Base-by-base conservation (phyloP, 2,888 invertebrate genomes). In the Volucella bombylans region DNA sequence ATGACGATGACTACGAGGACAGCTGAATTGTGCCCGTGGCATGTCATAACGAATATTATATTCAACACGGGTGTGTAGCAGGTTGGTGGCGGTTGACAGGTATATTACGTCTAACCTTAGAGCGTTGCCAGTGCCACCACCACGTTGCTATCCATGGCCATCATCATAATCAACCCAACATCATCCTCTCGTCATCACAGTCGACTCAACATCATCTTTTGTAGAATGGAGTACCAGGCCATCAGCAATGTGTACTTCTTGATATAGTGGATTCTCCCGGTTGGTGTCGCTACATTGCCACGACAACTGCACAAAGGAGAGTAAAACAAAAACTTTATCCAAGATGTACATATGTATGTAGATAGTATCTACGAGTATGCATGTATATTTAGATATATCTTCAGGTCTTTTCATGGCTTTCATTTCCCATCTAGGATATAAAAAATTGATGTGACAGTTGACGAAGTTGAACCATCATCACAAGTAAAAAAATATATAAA, bases 41-140 rank as follows among this genome's bases (percentile, higher is more conserved):
- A 83, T 69, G 68, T 83, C 79, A 83, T 69, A 83, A 83, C 69
- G 79, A 83, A 83, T 79, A 71, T 59, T 54, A 69, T 74, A 64
- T 72, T 57, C 54, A 54, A 59, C 59, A 64, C 79, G 74, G 82
- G 82, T 83, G 79, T 69, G 79, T 82, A 78, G 72, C 55, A 72
- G 72, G 72, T 67, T 71, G 61, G 31, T 69, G 12, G 64, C 61
- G 67, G 78, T 73, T 79, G 82, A 83, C 73, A 79, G 69, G 67
- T 62, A 72, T 55, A 47, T 67, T 31, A 47, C 12, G 31, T 79
- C 62, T 65, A 82, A 79, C 68, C 41, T 62, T 45, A 61, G 45
- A 67, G 52, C 47, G 54, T 67, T 45, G 41, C 69, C 47, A 47
- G 61, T 45, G 41, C 69, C 59, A 61, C 45, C 68, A 57, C 50